Conservation (phyloP, 2,113 vertebrate species). For the Oophaga pumilio region DNA sequence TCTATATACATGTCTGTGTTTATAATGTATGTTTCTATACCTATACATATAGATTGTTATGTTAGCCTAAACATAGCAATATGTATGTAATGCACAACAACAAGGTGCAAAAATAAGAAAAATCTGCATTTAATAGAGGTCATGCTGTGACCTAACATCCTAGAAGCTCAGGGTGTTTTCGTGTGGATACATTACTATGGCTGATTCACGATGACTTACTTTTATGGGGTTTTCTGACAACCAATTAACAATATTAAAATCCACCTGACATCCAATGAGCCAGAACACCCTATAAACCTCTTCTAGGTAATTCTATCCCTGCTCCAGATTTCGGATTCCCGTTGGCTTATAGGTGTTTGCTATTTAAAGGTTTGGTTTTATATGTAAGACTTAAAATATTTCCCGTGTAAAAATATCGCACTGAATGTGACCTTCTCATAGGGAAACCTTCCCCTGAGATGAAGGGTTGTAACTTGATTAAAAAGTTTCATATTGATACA, state of each 20-base stretch:
- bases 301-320: too few species aligned
- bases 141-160: neutral
- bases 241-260: neutral
- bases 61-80: too few species aligned
- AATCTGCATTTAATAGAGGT: neutral
- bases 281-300: too few species aligned
- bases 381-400: neutral
- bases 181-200: neutral
- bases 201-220: neutral
- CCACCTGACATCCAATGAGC: neutral
- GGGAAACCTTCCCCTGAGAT: too few species aligned
- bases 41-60: too few species aligned
- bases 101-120: neutral
- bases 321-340: neutral
- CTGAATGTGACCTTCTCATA: too few species aligned
- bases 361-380: neutral
- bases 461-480: too few species aligned
- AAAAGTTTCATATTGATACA: too few species aligned
- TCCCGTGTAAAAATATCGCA: too few species aligned
- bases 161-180: neutral
- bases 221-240: neutral
- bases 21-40: too few species aligned
- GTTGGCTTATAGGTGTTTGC: neutral
- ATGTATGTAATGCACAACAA: too few species aligned
- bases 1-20: too few species aligned